Conservation (phyloP, 2,797 vertebrate species). For the Eidolon dupreanum region DNA sequence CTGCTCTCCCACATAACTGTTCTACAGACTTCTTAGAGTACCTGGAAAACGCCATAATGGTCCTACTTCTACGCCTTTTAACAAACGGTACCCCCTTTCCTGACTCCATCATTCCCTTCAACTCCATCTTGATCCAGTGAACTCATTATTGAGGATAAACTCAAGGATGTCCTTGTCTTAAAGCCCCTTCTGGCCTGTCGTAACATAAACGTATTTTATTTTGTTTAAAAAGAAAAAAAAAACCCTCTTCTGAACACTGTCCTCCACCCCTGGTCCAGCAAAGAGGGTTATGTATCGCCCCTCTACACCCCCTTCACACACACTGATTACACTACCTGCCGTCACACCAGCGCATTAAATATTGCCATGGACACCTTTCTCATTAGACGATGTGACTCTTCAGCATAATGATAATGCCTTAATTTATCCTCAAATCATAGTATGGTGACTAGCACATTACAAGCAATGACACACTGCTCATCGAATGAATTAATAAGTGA, state of each 20-base stretch:
- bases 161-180: background rate
- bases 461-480: background rate
- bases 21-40: background rate
- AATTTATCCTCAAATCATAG: background rate
- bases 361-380: background rate
- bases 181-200: background rate
- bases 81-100: background rate
- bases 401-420: background rate
- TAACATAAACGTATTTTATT: too few relatives aligned
- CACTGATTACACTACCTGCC: background rate
- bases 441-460: background rate
- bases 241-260: background rate
- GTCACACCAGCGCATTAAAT: rapidly evolving
- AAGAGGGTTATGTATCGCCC: background rate
- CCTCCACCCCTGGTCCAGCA: background rate
- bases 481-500: background rate
- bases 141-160: background rate
- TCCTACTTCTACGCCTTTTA: background rate
- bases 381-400: background rate
- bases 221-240: too few relatives aligned
- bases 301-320: too few relatives aligned
- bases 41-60: background rate
- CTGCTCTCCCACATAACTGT: background rate
- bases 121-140: background rate
- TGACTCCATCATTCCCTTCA: background rate